Percentiles rank a stretch among this genome's conserved stretches.
Evolutionary conservation across 1,140 invertebrate species (phyloP).

Genomic region (Bombus waltoni): DNA sequence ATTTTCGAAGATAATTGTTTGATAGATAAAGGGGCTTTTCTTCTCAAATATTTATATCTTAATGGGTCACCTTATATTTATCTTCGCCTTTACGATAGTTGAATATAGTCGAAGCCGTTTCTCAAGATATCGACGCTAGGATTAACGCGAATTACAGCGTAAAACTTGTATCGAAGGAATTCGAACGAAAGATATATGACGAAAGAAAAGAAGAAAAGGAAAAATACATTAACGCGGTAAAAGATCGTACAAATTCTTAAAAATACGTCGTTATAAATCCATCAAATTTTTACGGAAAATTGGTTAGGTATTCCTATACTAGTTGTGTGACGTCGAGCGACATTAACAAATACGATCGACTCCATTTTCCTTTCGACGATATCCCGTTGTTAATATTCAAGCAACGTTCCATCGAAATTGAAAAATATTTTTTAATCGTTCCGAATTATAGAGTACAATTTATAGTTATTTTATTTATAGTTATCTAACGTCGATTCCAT

Average conservation of each 20-base stretch:
- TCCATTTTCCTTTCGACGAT: too few relatives aligned
- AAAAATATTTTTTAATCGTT: too few relatives aligned
- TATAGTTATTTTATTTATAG: too few relatives aligned
- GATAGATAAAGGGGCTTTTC: background rate
- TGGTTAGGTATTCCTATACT: fast-evolving
- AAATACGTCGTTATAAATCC: background rate
- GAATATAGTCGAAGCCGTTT: background rate
- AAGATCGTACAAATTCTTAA: background rate
- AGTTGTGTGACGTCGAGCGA: background rate
- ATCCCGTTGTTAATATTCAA: background rate
- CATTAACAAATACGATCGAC: too few relatives aligned
- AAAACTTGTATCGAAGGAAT: background rate
- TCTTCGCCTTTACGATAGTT: background rate
- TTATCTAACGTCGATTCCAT: background rate
- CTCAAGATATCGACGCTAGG: fast-evolving
- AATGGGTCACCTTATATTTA: background rate
- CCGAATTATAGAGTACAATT: background rate
- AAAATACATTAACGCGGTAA: background rate
- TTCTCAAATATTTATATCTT: background rate
- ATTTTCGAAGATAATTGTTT: background rate
- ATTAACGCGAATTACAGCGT: background rate
- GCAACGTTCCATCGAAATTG: too few relatives aligned
- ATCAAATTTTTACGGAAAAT: background rate
- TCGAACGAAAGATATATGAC: background rate
- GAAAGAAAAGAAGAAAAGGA: too few relatives aligned